Evolutionary conservation across 2,113 vertebrate genomes (phyloP).

Genomic region (Cephalophus harveyi): DNA sequence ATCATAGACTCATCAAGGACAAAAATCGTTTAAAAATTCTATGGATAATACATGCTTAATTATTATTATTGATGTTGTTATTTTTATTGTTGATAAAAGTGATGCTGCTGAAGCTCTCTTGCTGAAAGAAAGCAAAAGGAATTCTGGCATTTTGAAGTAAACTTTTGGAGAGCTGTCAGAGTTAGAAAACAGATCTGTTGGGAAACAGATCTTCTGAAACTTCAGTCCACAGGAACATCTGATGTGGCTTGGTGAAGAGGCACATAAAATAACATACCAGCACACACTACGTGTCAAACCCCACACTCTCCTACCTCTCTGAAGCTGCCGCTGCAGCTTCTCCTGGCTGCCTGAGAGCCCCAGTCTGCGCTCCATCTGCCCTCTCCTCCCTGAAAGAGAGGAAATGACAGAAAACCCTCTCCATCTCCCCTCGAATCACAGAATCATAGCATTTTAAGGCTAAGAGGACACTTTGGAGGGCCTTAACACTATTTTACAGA

Average conservation of each 20-base stretch:
- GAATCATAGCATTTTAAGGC: neutral
- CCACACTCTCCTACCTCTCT: neutral
- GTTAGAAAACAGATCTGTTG: neutral
- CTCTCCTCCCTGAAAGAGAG: neutral
- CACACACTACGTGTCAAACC: fast-evolving
- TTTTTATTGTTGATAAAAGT: neutral
- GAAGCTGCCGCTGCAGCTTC: fast-evolving
- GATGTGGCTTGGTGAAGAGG: neutral
- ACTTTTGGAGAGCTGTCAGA: constrained; percentile 28
- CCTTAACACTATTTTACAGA: neutral
- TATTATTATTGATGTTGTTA: neutral
- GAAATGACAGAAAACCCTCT: neutral
- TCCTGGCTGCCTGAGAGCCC: neutral
- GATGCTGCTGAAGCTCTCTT: neutral
- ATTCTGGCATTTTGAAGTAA: neutral
- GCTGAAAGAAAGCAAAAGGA: neutral
- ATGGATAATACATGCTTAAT: neutral
- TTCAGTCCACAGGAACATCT: neutral
- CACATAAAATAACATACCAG: no score
- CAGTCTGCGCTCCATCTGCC: neutral
- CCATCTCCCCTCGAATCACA: neutral
- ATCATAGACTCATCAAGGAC: neutral
- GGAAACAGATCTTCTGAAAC: neutral
- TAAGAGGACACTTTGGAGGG: neutral
- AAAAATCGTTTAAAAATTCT: neutral